Evolutionary conservation across 2,888 invertebrate species (phyloP).

Genomic region (Halictus quadricinctus): DNA sequence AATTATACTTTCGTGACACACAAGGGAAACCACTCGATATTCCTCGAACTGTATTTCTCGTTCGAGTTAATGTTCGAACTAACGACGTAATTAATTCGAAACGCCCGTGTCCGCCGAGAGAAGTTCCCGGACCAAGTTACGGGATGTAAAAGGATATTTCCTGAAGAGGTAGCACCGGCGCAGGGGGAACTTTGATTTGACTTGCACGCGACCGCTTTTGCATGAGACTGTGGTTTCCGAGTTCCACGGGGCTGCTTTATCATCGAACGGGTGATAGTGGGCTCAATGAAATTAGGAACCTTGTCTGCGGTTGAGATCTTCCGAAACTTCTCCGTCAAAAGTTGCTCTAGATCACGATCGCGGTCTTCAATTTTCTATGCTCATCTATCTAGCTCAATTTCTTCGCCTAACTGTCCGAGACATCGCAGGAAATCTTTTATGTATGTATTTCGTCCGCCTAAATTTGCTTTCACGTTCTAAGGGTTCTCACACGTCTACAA

Average conservation of each 20-base stretch:
- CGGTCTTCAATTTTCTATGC: not conserved
- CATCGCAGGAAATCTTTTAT: not conserved
- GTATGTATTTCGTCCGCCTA: not conserved
- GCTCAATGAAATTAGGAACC: constrained; percentile 45
- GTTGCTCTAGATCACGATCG: not conserved
- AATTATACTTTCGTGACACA: not conserved
- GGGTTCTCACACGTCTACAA: not conserved
- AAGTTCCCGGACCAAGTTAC: constrained; percentile 51
- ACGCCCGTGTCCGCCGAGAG: constrained; percentile 51
- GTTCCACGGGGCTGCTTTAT: constrained; percentile 20
- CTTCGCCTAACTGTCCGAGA: not conserved
- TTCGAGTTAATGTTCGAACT: constrained; percentile 25
- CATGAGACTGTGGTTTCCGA: constrained; percentile 39
- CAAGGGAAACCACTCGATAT: constrained; percentile 25
- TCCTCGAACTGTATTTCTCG: constrained; percentile 42
- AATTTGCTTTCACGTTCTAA: not conserved
- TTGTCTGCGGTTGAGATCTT: constrained; percentile 16
- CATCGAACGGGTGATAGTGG: constrained; percentile 28
- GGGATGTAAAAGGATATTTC: constrained; percentile 62
- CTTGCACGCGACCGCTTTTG: constrained; percentile 59
- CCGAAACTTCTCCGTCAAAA: constrained; percentile 10
- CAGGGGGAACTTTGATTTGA: constrained; percentile 64
- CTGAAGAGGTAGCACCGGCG: constrained; percentile 40
- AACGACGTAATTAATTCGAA: constrained; percentile 64
- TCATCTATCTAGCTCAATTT: not conserved